A percentile compares a stretch with the other conserved stretches of the same genome.
Conservation (phyloP, 1,140 invertebrate genomes). For the Hestina assimilis region DNA sequence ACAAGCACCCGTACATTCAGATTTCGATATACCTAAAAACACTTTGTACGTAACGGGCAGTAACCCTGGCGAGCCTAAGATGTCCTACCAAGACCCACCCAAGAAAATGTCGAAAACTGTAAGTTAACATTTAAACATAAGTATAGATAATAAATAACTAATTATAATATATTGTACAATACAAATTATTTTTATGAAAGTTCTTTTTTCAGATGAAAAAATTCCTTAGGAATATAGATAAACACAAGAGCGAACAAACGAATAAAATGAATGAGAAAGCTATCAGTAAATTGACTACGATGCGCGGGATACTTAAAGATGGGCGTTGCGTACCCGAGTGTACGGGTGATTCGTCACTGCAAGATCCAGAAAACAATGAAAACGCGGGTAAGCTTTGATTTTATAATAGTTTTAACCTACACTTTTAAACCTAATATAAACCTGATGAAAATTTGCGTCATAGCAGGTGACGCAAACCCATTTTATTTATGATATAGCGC, state of each 20-base stretch:
- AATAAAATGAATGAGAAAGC: conserved; percentile 53
- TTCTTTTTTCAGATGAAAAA: conserved; percentile 62
- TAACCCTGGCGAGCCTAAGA: conserved; percentile 71
- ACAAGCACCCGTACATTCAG: conserved; percentile 55
- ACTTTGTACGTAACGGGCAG: conserved; percentile 67
- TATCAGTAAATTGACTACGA: conserved; percentile 59
- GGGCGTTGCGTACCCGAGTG: conserved; percentile 63
- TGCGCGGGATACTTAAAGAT: conserved; percentile 68
- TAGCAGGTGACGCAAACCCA: no score
- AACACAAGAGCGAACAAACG: conserved; percentile 61
- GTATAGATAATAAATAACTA: no score
- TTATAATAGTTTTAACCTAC: background rate
- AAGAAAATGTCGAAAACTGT: conserved; percentile 71
- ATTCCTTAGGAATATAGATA: conserved; percentile 67
- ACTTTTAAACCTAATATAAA: no score
- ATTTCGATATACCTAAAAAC: conserved; percentile 65
- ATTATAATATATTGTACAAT: background rate
- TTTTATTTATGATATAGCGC: no score
- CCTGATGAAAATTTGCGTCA: no score
- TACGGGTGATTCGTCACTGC: conserved; percentile 62
- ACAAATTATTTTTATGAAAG: background rate
- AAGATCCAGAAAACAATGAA: conserved; percentile 36
- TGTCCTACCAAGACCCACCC: conserved; percentile 63
- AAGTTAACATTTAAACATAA: no score
- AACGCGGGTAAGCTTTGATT: conserved; percentile 31